Conservation (phyloP, 2,797 vertebrate genomes). For the Urophycis tenuis region DNA sequence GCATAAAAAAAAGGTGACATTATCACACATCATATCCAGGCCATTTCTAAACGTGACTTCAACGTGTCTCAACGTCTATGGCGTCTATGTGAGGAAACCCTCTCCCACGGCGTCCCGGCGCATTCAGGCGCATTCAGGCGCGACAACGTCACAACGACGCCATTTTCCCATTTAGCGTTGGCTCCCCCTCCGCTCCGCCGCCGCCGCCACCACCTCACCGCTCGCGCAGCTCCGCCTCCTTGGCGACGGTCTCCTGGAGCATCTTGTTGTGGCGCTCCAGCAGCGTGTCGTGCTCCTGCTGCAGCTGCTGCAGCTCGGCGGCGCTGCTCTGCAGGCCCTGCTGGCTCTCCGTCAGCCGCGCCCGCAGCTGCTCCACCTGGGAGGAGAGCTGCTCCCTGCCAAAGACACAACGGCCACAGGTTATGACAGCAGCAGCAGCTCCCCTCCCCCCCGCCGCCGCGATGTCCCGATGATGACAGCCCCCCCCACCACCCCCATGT, state of each 20-base stretch:
- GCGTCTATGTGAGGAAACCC: too few species aligned
- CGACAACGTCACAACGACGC: not conserved
- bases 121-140: not conserved
- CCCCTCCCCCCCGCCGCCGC: too few species aligned
- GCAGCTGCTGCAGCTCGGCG: constrained; percentile 81
- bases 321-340: constrained; percentile 75
- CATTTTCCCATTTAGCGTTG: not conserved
- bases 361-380: constrained; percentile 80
- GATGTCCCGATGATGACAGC: too few species aligned
- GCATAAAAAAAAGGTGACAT: not conserved
- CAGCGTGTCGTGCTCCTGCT: constrained; percentile 84
- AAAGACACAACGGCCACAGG: constrained; percentile 8
- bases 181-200: not conserved
- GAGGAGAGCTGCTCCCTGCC: constrained; percentile 80
- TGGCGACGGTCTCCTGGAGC: constrained; percentile 87
- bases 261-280: constrained; percentile 95
- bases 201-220: constrained; percentile 73
- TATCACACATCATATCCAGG: not conserved
- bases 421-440: too few species aligned
- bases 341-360: constrained; percentile 82
- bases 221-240: constrained; percentile 92
- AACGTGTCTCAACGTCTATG: too few species aligned
- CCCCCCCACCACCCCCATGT: not conserved
- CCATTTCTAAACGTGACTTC: not conserved
- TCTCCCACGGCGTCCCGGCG: too few species aligned